Percentiles rank a stretch among this genome's conserved stretches.
phyloP scores from a whole-genome alignment of 1,140 invertebrate genomes.

The Drosophila paulistorum region DNA sequence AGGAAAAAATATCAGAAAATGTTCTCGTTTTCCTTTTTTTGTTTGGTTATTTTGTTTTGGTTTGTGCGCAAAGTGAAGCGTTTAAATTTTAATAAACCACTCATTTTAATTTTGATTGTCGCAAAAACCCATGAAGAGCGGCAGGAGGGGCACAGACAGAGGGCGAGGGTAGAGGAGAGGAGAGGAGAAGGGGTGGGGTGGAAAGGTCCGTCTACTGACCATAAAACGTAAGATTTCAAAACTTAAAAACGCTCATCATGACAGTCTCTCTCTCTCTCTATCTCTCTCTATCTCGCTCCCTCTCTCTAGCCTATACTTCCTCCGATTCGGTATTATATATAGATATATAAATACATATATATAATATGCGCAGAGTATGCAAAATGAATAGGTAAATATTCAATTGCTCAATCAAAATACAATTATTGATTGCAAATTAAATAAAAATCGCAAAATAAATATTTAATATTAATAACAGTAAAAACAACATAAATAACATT shows the following conservation, averaged over 20 bases:
- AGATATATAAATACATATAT: too few species aligned
- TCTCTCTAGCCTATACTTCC: too few species aligned
- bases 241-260: too few species aligned
- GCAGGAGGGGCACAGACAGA: not conserved
- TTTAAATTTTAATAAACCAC: constrained; percentile 83
- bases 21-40: constrained; percentile 1
- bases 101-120: constrained; percentile 82
- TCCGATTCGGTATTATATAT: too few species aligned
- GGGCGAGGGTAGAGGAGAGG: not conserved
- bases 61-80: constrained; percentile 65
- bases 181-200: not conserved
- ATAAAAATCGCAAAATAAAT: constrained; percentile 79
- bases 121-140: constrained; percentile 13
- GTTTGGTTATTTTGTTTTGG: not conserved
- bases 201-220: not conserved
- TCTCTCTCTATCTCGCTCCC: too few species aligned
- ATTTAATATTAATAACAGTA: constrained; percentile 77
- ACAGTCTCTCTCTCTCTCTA: too few species aligned
- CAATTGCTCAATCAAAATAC: constrained; percentile 64
- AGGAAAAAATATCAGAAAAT: constrained; percentile 21
- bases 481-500: constrained; percentile 39
- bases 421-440: constrained; percentile 79
- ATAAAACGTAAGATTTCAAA: too few species aligned
- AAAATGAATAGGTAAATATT: constrained; percentile 13
- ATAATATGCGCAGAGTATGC: too few species aligned